These are phyloP conservation scores for Autographa gamma DNA, from an alignment of 2,888 invertebrate genomes.

Conservation along the genomic window DNA sequence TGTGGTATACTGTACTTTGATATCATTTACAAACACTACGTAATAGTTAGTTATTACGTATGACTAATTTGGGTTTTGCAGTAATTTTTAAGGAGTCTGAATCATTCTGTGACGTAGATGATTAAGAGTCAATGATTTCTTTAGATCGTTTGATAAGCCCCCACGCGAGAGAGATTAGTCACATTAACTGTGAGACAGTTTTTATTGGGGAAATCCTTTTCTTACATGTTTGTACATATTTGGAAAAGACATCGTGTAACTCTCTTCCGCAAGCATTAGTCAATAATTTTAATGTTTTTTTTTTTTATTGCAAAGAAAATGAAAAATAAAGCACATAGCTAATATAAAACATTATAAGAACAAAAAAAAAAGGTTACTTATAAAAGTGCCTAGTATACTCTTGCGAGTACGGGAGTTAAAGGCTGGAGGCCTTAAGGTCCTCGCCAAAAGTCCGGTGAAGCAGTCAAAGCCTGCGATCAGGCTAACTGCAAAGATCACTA, in stretches of 20 bases:
- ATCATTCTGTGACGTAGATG: slow-evolving; percentile 44
- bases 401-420: too few relatives aligned
- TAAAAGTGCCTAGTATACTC: too few relatives aligned
- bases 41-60: slow-evolving; percentile 21
- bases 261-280: neutral
- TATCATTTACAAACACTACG: slow-evolving; percentile 43
- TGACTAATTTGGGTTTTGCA: slow-evolving; percentile 43
- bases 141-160: slow-evolving; percentile 16
- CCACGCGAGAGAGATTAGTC: slow-evolving; percentile 38
- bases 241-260: neutral
- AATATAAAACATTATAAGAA: too few relatives aligned
- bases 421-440: too few relatives aligned
- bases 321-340: too few relatives aligned
- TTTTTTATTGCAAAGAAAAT: neutral
- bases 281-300: neutral
- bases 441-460: too few relatives aligned
- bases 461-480: too few relatives aligned
- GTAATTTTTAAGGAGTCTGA: slow-evolving; percentile 37
- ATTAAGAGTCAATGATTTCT: slow-evolving; percentile 18
- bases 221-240: neutral
- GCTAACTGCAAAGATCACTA: too few relatives aligned
- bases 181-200: neutral
- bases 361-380: too few relatives aligned
- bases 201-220: slow-evolving; percentile 11
- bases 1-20: slow-evolving; percentile 14